Conservation (phyloP, 2,797 vertebrate species). For the Eremophila alpestris region DNA sequence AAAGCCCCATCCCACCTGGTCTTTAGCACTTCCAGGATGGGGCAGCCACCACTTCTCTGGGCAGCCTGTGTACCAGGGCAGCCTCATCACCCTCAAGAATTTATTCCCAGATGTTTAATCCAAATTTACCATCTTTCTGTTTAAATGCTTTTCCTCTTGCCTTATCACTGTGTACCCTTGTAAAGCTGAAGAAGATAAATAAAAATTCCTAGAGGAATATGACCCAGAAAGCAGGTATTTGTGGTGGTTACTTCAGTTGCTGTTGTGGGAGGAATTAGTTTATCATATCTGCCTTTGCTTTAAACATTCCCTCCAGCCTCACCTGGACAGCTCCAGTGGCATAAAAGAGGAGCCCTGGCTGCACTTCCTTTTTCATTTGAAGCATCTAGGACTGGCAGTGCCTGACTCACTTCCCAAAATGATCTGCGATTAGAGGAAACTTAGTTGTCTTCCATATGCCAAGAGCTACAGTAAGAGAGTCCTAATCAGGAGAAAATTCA, state of each 20-base stretch:
- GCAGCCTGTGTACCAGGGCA: fast-evolving
- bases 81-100: background rate
- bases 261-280: background rate
- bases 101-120: too few species aligned
- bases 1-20: background rate
- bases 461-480: background rate
- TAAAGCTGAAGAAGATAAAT: background rate
- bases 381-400: background rate
- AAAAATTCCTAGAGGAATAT: background rate
- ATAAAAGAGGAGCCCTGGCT: background rate
- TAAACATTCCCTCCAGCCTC: background rate
- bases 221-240: fast-evolving
- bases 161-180: too few species aligned
- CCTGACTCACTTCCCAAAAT: background rate
- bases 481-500: background rate
- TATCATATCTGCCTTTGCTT: background rate
- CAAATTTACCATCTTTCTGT: background rate
- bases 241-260: fast-evolving
- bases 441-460: background rate
- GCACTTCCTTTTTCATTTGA: background rate
- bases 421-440: background rate
- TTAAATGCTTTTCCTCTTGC: background rate
- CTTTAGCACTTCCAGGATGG: background rate
- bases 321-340: background rate
- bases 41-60: fast-evolving